Evolutionary conservation across 2,113 vertebrate species (phyloP).

Genomic region (Stomatorhinus ivindoensis): DNA sequence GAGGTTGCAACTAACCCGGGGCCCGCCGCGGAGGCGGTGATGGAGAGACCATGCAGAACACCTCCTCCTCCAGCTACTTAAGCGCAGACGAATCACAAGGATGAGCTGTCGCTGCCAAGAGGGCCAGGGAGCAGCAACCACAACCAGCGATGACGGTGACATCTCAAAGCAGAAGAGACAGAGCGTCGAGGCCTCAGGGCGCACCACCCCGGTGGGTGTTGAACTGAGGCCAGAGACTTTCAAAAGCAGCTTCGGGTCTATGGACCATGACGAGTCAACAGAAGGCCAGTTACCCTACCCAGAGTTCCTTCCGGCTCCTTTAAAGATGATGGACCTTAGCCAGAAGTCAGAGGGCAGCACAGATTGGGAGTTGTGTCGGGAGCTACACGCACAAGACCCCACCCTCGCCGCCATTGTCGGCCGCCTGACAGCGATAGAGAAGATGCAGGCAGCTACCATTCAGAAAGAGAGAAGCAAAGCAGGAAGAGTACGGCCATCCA

Average conservation of each 20-base stretch:
- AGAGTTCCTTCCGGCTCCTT: conserved; percentile 32
- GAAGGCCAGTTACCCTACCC: conserved; percentile 21
- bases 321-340: conserved; percentile 20
- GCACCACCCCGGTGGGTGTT: conserved; percentile 15
- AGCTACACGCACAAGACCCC: conserved; percentile 11
- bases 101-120: background rate
- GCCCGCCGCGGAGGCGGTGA: background rate
- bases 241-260: conserved; percentile 12
- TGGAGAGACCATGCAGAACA: background rate
- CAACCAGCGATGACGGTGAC: conserved; percentile 25
- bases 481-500: conserved; percentile 11
- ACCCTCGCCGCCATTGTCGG: conserved; percentile 27
- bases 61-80: background rate
- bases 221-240: conserved; percentile 29
- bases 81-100: background rate
- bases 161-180: conserved; percentile 29
- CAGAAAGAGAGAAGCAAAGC: conserved; percentile 32
- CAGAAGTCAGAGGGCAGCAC: background rate
- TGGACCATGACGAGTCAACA: background rate
- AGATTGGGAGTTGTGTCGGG: conserved; percentile 12
- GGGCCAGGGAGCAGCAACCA: background rate
- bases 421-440: conserved; percentile 32
- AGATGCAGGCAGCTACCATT: conserved; percentile 33
- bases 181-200: background rate
- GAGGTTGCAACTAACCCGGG: background rate